Conservation (phyloP, 2,797 vertebrate species). For the Neosilurus hyrtlii region DNA sequence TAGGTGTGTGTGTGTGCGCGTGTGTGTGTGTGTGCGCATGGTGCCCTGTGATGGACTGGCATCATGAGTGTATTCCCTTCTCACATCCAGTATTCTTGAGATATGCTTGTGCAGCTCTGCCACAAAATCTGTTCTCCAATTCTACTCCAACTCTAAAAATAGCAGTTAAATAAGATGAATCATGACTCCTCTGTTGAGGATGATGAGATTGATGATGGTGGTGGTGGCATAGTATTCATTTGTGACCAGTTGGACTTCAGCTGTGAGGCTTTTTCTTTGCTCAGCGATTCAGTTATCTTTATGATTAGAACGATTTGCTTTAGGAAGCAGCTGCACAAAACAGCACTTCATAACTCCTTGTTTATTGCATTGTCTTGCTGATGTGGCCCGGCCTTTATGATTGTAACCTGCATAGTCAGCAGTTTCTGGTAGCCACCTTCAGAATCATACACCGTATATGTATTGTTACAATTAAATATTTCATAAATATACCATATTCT, state of each 20-base stretch:
- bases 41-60: neutral
- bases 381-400: neutral
- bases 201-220: neutral
- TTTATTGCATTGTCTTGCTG: constrained; percentile 8
- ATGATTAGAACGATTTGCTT: neutral
- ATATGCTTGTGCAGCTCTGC: neutral
- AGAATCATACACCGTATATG: neutral
- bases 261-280: constrained; percentile 1
- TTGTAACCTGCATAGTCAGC: constrained; percentile 4
- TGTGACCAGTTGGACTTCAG: neutral
- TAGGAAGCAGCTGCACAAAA: neutral
- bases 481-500: neutral
- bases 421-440: neutral
- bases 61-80: neutral
- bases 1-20: too few relatives aligned
- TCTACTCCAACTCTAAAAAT: neutral
- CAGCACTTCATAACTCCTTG: constrained; percentile 1
- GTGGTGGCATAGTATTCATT: neutral
- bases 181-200: neutral
- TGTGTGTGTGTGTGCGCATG: neutral
- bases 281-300: neutral
- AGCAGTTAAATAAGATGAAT: neutral
- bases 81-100: neutral
- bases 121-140: neutral
- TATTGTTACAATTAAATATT: neutral